A percentile compares a stretch with the other conserved stretches of the same genome.
These are phyloP conservation scores for Emys orbicularis DNA, from an alignment of 2,797 vertebrate species.

Conservation along the genomic window DNA sequence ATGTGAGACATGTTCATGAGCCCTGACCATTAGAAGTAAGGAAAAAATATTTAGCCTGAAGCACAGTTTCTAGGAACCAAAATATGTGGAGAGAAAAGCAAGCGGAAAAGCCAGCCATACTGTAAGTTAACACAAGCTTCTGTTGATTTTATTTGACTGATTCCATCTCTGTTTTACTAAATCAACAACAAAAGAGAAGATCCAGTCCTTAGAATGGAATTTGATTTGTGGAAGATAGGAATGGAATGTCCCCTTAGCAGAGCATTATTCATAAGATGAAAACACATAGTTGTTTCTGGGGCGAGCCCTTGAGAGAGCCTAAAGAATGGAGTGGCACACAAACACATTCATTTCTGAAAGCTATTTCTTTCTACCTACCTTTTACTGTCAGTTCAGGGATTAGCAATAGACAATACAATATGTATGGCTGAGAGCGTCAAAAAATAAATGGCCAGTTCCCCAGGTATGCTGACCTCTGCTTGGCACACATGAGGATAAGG, in stretches of 20 bases:
- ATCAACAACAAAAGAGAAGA: constrained; percentile 48
- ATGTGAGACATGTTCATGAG: not conserved
- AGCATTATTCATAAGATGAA: constrained; percentile 55
- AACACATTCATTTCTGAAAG: not conserved
- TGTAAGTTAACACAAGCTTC: constrained; percentile 21
- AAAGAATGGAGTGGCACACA: constrained; percentile 30
- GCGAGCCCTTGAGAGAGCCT: constrained; percentile 32
- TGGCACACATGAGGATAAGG: not conserved
- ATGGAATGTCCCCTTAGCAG: constrained; percentile 70
- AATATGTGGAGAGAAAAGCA: not conserved
- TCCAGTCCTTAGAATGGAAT: constrained; percentile 37
- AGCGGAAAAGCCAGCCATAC: not conserved
- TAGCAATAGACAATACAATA: not conserved
- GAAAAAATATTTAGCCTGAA: constrained; percentile 23
- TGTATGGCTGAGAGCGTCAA: not conserved
- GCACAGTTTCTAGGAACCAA: constrained; percentile 41
- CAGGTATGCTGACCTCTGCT: fast-evolving
- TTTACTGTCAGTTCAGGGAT: constrained; percentile 11
- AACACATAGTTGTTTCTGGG: constrained; percentile 49
- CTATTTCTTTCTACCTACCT: not conserved
- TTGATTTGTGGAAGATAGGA: constrained; percentile 55
- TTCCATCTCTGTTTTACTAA: constrained; percentile 58
- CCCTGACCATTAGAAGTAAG: not conserved
- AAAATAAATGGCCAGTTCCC: not conserved
- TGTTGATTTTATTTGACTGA: constrained; percentile 42